Evolutionary conservation across 2,888 invertebrate genomes (phyloP).

Genomic region (Ophioninae sp.): DNA sequence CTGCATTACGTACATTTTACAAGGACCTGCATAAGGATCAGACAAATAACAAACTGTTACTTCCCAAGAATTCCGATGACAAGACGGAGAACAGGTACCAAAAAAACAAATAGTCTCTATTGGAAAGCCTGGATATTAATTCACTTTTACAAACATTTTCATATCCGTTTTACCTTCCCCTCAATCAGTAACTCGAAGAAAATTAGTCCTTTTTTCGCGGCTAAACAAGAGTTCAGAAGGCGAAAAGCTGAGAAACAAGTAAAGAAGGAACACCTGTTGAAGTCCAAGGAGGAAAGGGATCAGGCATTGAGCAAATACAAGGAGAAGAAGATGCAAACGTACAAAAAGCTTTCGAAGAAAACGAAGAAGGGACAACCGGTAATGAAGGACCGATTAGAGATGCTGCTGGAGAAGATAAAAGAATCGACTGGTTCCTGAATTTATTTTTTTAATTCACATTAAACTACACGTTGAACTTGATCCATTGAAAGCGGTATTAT

Average conservation of each 20-base stretch:
- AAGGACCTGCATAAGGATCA: constrained; percentile 83
- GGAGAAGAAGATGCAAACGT: constrained; percentile 86
- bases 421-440: constrained; percentile 68
- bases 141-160: neutral
- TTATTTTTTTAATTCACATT: neutral
- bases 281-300: constrained; percentile 83
- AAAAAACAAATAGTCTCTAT: neutral
- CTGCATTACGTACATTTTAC: constrained; percentile 83
- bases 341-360: constrained; percentile 88
- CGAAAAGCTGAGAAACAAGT: constrained; percentile 83
- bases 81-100: constrained; percentile 41
- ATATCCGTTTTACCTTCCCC: constrained; percentile 10
- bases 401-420: constrained; percentile 90
- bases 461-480: neutral
- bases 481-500: neutral
- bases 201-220: constrained; percentile 81
- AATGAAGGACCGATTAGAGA: constrained; percentile 91
- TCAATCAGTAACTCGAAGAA: constrained; percentile 55
- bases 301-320: constrained; percentile 86
- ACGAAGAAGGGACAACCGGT: constrained; percentile 92
- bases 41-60: constrained; percentile 41
- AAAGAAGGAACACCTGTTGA: constrained; percentile 82
- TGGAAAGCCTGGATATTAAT: neutral
- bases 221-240: constrained; percentile 83
- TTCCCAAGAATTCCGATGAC: constrained; percentile 15